Evolutionary conservation across 1,140 invertebrate genomes (phyloP), one percentile per base, ranked within the genome.

Genomic region (Drosophila ironensis): DNA sequence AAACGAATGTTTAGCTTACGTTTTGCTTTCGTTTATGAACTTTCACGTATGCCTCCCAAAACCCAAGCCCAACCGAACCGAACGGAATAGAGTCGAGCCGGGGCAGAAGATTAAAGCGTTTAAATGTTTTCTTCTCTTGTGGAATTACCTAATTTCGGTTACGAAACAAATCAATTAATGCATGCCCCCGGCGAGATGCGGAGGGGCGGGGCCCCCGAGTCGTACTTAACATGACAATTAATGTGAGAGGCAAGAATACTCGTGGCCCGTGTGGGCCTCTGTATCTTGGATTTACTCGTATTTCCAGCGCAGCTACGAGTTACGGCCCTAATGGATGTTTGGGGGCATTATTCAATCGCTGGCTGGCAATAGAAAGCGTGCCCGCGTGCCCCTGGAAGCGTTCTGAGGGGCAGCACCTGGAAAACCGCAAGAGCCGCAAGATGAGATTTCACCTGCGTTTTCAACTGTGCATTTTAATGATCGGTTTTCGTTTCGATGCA

Each of bases 151-250:
- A 82, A 82, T 82, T 82, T 82, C 42, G 78, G 78, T 82, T 82
- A 82, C 78, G 78, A 82, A 82, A 82, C 78, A 82, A 82, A 82
- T 82, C 78, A 82, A 82, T 82, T 82, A 73, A 84, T 82, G 78
- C 56, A 76, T 78, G 56, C 57, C 30, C n/a, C 37, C 30, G 48
- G 17, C 46, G 11, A 52, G 48, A 50, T 33, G 53, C 14, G 35
- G 11, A 42, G 25, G 27, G 24, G 8, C 4, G 5, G 27, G 4
- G 40, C n/a, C n/a, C n/a, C n/a, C n/a, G n/a, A n/a, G n/a, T n/a
- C n/a, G n/a, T n/a, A n/a, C n/a, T n/a, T 22, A 22, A 22, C 20
- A 22, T 22, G 20, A 22, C n/a, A n/a, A n/a, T n/a, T n/a, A n/a
- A n/a, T n/a, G n/a, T n/a, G n/a, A n/a, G n/a, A n/a, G n/a, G n/a